A percentile compares a stretch with the other conserved stretches of the same genome.
Conservation (phyloP, 2,888 invertebrate species). For the Xanthia icteritia region DNA sequence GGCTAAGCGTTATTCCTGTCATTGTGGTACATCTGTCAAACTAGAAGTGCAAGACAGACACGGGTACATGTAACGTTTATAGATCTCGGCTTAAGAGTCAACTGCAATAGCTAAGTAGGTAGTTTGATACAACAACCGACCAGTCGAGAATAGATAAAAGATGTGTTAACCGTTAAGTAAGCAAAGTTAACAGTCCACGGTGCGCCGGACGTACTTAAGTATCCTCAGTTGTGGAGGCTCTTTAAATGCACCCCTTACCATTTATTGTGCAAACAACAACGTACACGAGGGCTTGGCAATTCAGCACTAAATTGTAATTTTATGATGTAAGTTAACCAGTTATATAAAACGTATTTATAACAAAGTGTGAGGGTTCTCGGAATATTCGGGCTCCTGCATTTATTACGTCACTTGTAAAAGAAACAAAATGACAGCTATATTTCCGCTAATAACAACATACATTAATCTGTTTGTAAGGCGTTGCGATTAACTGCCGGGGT, state of each 20-base stretch:
- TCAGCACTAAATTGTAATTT: conserved; percentile 18
- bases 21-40: not conserved
- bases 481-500: too few relatives aligned
- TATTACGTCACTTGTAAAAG: not conserved
- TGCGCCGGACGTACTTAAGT: conserved; percentile 14
- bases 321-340: not conserved
- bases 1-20: not conserved
- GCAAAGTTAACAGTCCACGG: not conserved
- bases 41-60: not conserved
- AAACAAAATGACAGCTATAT: not conserved
- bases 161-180: not conserved
- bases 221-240: conserved; percentile 1
- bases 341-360: conserved; percentile 2
- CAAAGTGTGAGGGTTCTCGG: not conserved
- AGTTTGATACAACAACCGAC: not conserved
- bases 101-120: not conserved
- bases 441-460: conserved; percentile 3
- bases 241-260: conserved; percentile 19
- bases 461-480: not conserved
- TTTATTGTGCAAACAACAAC: conserved; percentile 30
- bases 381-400: not conserved
- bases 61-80: not conserved
- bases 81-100: not conserved
- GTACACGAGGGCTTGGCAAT: not conserved
- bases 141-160: not conserved